These are phyloP conservation scores for Microcebus griseorufus DNA, from an alignment of 2,113 vertebrate genomes.

Conservation along the genomic window DNA sequence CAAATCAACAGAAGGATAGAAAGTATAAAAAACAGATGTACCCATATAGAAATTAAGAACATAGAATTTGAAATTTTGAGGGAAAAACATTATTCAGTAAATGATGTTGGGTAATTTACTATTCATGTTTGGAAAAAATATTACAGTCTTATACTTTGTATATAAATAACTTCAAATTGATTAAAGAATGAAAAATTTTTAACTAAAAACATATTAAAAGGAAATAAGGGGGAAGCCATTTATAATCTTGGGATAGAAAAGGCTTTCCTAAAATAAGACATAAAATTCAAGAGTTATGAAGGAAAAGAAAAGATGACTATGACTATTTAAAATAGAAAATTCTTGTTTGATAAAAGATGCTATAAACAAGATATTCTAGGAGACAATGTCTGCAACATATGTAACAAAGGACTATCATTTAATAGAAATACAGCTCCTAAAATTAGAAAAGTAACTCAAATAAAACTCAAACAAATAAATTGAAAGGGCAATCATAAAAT, in stretches of 20 bases:
- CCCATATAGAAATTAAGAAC: background rate
- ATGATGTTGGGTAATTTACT: background rate
- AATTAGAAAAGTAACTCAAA: background rate
- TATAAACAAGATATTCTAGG: conserved; percentile 12
- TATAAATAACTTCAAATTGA: conserved; percentile 27
- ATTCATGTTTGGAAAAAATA: background rate
- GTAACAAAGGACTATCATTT: background rate
- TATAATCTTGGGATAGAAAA: background rate
- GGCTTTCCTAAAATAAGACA: background rate
- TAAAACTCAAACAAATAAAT: background rate
- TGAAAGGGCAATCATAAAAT: conserved; percentile 1
- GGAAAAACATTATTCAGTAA: background rate
- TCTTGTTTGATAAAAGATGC: background rate
- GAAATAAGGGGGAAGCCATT: background rate
- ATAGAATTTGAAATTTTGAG: background rate
- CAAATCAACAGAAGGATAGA: background rate
- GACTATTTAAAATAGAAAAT: conserved; percentile 30
- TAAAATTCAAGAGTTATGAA: background rate
- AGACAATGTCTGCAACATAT: background rate
- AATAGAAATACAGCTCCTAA: background rate
- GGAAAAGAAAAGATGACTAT: background rate
- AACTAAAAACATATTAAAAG: conserved; percentile 22
- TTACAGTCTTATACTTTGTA: background rate
- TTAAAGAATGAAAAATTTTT: background rate
- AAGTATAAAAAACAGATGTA: conserved; percentile 14